Evolutionary conservation across 2,888 invertebrate species (phyloP).

Genomic region (Cephus nigrinus): DNA sequence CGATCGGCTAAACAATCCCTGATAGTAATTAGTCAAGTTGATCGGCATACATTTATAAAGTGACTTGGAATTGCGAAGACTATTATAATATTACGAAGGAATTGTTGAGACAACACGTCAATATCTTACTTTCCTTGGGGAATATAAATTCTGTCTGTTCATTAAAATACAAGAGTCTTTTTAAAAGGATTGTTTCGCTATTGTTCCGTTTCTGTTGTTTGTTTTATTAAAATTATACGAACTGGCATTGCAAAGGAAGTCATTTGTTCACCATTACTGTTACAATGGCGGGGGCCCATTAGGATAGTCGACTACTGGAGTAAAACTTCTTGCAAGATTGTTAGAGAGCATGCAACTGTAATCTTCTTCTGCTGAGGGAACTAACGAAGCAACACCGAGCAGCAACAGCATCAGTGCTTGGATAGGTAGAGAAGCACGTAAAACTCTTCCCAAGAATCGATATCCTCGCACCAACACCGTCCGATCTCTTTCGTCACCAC

Average conservation of each 20-base stretch:
- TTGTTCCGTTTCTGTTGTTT: background rate
- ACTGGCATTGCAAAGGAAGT: background rate
- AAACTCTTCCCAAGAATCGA: slow-evolving; percentile 88
- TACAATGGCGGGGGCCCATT: slow-evolving; percentile 95
- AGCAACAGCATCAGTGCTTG: slow-evolving; percentile 94
- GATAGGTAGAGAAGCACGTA: slow-evolving; percentile 92
- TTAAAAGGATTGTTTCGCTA: background rate
- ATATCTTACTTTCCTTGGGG: background rate
- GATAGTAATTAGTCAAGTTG: background rate
- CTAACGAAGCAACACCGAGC: slow-evolving; percentile 91
- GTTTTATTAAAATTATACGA: background rate
- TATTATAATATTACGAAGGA: background rate
- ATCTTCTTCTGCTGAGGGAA: slow-evolving; percentile 88
- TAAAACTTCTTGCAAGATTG: slow-evolving; percentile 83
- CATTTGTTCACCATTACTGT: slow-evolving; percentile 26
- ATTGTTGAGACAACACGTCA: background rate
- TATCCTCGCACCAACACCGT: slow-evolving; percentile 80
- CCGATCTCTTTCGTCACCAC: slow-evolving; percentile 69
- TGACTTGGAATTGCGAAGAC: background rate
- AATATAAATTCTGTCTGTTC: background rate
- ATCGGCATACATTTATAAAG: background rate
- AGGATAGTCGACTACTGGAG: slow-evolving; percentile 90
- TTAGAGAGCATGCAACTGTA: slow-evolving; percentile 88
- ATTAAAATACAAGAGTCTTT: background rate
- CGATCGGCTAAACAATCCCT: background rate